Conservation (phyloP, 2,113 vertebrate genomes). For the Pristiophorus japonicus region DNA sequence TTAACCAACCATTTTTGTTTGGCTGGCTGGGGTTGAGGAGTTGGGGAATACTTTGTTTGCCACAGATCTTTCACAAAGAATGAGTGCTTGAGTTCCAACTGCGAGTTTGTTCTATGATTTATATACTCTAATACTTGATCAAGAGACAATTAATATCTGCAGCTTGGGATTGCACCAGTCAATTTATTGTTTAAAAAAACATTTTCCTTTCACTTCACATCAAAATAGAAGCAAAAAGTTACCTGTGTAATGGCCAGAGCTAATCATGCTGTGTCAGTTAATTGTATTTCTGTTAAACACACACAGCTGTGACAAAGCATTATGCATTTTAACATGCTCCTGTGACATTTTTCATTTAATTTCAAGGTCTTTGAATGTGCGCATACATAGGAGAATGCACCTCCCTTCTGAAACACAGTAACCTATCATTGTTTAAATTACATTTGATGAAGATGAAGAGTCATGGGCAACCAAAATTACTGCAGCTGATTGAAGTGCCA, state of each 20-base stretch:
- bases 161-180: background rate
- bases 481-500: constrained; percentile 17
- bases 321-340: background rate
- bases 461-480: constrained; percentile 18
- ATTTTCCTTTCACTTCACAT: background rate
- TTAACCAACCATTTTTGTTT: background rate
- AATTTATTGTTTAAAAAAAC: background rate
- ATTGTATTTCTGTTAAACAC: background rate
- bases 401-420: background rate
- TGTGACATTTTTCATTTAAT: constrained; percentile 13
- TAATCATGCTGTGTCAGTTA: background rate
- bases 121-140: background rate
- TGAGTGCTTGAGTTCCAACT: background rate
- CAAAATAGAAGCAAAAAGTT: background rate
- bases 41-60: constrained; percentile 6
- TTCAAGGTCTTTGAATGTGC: constrained; percentile 21
- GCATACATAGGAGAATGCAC: background rate
- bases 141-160: background rate
- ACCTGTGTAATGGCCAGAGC: background rate
- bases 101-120: background rate
- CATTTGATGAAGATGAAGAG: background rate
- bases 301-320: constrained; percentile 20
- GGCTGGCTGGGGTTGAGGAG: background rate
- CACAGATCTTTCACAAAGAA: background rate
- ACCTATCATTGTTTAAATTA: background rate